Base-by-base conservation (phyloP, 2,113 vertebrate genomes). In the Stictonetta naevosa region DNA sequence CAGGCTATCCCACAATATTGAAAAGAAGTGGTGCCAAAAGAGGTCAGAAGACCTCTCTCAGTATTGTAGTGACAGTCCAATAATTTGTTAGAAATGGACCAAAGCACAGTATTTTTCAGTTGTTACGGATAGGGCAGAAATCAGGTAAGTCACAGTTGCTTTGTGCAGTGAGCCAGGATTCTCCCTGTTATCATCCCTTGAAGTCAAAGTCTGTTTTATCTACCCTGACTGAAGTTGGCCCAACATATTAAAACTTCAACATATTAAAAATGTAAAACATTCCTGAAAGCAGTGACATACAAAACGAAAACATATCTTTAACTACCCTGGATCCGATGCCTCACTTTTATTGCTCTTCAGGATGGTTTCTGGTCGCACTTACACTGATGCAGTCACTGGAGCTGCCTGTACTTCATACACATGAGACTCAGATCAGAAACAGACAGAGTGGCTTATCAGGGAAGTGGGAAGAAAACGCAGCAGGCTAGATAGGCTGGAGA, bases 351-450 rank as follows among this genome's bases (percentile, higher is more conserved):
- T 78, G 18, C 21, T 10, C 36, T 63, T 63, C 25, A 52, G 44
- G 60, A 8, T 71, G 11, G 3, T 76, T 83, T 80, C 74, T 73
- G 34, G 16, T 73, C 33, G 71, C 62, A 13, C 22, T 48, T 40
- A n/a, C 1, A 2, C 0, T 0, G 2, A 1, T 34, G 8, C 31
- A 72, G n/a, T 69, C 79, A 66, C 1, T 8, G 50, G 46, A 71
- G 13, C 86, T 56, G 50, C 19, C 79, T 50, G 21, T 80, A 55
- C 50, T 83, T 86, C 22, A 28, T 44, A 44, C 13, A 62, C 23
- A 29, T 67, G n/a, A 86, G 46, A 20, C 40, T 38, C 36, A 53
- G 33, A 71, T n/a, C 46, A 74, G 86, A 81, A 67, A 67, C 13
- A 34, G 46, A 74, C 8, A 3, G 2, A 23, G 18, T 22, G 29